Base-by-base conservation (phyloP, 2,888 invertebrate genomes). In the Catocala nupta region DNA sequence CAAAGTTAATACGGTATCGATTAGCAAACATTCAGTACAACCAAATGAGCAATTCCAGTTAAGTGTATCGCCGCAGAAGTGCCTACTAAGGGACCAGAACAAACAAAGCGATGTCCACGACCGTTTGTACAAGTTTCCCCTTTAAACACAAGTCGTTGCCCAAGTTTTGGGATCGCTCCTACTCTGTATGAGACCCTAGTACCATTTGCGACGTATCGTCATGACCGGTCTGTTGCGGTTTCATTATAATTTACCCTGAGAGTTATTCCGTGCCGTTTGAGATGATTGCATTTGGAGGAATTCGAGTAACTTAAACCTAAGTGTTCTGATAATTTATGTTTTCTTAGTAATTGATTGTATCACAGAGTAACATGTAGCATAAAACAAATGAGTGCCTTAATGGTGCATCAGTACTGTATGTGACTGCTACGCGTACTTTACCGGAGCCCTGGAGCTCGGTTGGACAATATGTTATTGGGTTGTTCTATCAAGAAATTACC, bases 121-220 rank as follows among this genome's bases (percentile, higher is more conserved):
- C 55, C 48, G 45, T 58, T 60, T 47, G 55, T 55, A 53, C 71
- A 68, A 71, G 74, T 65, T 62, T 55, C 67, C 62, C 64, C 55
- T 63, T 55, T 54, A 67, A 70, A 68, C 67, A 60, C 69, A 69
- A 75, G 65, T 68, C 58, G 66, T 60, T 65, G 45, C 57, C 43
- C 61, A 75, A 73, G 74, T 77, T 78, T 70, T 48, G 65, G 77
- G 55, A 54, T 56, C 62, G 44, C 63, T 57, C 68, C 66, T 62
- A 53, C 52, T 48, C 25, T 55, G n/a, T 25, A 13, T 57, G 45
- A n/a, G 58, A 44, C 50, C 56, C 55, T 61, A 42, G 44, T 61
- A 47, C 33, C 34, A 65, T 73, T 75, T 68, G 65, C 69, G 69
- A 74, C 64, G 53, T 56, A 65, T 66, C 65, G 66, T 75, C 63